Evolutionary conservation across 2,888 invertebrate genomes (phyloP).

Genomic region (Penaeus monodon): DNA sequence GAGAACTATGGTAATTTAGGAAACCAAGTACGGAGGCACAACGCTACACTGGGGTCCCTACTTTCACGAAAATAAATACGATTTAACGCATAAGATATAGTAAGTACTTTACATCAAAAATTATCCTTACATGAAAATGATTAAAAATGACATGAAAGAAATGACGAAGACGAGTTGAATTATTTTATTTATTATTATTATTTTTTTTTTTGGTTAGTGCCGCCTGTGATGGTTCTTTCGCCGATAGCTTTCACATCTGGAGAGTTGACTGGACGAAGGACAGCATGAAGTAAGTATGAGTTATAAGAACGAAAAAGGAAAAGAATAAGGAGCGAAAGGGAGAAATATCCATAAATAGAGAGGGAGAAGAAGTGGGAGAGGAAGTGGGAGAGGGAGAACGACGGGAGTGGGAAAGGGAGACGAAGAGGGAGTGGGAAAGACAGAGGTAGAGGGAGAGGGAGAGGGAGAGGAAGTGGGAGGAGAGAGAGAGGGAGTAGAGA

Average conservation of each 20-base stretch:
- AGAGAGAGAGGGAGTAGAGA: neutral
- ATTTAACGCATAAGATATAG: conserved; percentile 72
- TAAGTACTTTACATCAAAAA: neutral
- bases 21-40: conserved; percentile 69
- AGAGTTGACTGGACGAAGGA: conserved; percentile 78
- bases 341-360: neutral
- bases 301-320: too few relatives aligned
- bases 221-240: conserved; percentile 68
- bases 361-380: too few relatives aligned
- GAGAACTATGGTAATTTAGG: conserved; percentile 67
- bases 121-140: too few relatives aligned
- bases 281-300: conserved; percentile 35
- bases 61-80: conserved; percentile 73
- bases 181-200: too few relatives aligned
- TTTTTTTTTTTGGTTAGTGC: conserved; percentile 39
- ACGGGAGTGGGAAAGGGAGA: too few relatives aligned
- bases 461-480: too few relatives aligned
- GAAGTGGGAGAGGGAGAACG: too few relatives aligned
- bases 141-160: too few relatives aligned
- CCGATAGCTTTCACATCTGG: conserved; percentile 77
- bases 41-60: conserved; percentile 80
- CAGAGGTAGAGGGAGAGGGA: too few relatives aligned
- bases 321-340: neutral
- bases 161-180: too few relatives aligned
- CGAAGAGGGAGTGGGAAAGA: too few relatives aligned